Evolutionary conservation across 2,888 invertebrate species (phyloP).

Genomic region (Sepiola atlantica): DNA sequence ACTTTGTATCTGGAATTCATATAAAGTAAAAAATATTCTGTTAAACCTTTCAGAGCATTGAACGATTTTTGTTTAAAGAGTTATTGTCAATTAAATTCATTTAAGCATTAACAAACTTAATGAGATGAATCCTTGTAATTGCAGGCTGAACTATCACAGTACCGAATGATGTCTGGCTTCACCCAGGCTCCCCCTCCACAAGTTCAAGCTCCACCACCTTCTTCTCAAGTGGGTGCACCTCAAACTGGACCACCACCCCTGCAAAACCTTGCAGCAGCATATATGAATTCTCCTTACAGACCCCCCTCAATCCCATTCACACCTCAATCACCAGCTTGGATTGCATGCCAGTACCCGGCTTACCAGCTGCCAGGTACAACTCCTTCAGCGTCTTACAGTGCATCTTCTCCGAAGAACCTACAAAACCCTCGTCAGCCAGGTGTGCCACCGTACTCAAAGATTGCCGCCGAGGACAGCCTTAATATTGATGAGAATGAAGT

Average conservation of each 20-base stretch:
- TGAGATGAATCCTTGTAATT: not conserved
- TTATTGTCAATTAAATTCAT: no score
- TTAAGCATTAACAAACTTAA: not conserved
- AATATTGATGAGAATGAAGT: not conserved
- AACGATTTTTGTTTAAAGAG: no score
- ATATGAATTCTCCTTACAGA: slow-evolving; percentile 51
- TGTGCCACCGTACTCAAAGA: slow-evolving; percentile 34
- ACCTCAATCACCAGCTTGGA: slow-evolving; percentile 52
- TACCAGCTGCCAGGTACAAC: slow-evolving; percentile 55
- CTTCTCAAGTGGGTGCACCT: slow-evolving; percentile 23
- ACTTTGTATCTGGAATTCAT: no score
- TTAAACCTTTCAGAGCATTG: no score
- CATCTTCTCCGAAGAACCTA: slow-evolving; percentile 44
- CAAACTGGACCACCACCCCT: slow-evolving; percentile 1
- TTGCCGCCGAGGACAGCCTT: not conserved
- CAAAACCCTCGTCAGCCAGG: not conserved
- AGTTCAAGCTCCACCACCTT: slow-evolving; percentile 10
- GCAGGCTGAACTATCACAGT: slow-evolving; percentile 38
- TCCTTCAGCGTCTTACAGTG: slow-evolving; percentile 62
- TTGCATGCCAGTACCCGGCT: slow-evolving; percentile 51
- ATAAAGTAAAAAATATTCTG: no score
- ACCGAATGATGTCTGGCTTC: slow-evolving; percentile 36
- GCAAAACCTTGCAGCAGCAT: slow-evolving; percentile 46
- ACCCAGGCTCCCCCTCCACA: not conserved
- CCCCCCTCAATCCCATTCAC: slow-evolving; percentile 50